Percentiles rank a stretch among this genome's conserved stretches.
phyloP scores from a whole-genome alignment of 2,888 invertebrate species.

The Lasioglossum figueresi region DNA sequence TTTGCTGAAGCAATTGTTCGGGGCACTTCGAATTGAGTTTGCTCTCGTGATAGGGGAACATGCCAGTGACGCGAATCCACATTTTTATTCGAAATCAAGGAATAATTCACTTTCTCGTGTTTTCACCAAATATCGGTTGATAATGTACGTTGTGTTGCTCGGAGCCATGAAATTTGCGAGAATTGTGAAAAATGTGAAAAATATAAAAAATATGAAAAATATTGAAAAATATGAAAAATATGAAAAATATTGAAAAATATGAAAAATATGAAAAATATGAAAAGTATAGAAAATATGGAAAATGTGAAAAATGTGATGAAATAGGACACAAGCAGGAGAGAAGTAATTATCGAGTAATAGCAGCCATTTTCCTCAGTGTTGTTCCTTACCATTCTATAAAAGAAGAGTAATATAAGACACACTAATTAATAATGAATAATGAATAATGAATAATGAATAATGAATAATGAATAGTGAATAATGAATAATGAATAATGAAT shows the following conservation, averaged over 20 bases:
- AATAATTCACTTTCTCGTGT: not conserved
- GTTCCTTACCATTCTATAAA: constrained; percentile 41
- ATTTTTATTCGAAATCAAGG: not conserved
- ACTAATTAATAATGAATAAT: constrained; percentile 16
- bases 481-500: too few relatives aligned
- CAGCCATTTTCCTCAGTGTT: constrained; percentile 45
- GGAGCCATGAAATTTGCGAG: not conserved
- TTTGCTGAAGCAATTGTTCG: not conserved
- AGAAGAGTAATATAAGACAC: constrained; percentile 32
- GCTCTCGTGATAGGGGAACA: not conserved
- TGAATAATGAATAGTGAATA: too few relatives aligned
- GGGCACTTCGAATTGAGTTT: not conserved
- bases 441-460: too few relatives aligned
- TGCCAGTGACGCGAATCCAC: not conserved
- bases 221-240: not conserved
- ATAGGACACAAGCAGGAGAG: constrained; percentile 6
- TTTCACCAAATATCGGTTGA: constrained; percentile 17
- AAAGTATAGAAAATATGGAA: too few relatives aligned
- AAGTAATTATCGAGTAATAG: constrained; percentile 15
- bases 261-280: too few relatives aligned
- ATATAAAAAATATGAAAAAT: not conserved
- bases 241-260: not conserved
- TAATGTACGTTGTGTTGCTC: constrained; percentile 15
- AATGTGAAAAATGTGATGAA: constrained; percentile 2
- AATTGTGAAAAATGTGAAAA: not conserved